These are phyloP conservation scores for Myotis davidii DNA, from an alignment of 2,113 vertebrate species.

Conservation along the genomic window DNA sequence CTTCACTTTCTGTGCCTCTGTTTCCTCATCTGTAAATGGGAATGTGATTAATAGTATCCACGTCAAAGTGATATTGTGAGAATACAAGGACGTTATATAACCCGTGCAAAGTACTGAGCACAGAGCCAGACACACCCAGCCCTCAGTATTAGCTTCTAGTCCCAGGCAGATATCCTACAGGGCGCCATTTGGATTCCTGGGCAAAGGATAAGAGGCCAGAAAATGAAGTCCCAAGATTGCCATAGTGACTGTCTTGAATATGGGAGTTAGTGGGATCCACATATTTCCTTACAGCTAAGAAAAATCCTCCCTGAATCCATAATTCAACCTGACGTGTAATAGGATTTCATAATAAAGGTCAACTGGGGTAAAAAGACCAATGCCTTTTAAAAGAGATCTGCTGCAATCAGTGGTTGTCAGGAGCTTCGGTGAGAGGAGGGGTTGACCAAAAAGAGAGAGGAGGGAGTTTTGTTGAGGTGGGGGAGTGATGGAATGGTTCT, in stretches of 20 bases:
- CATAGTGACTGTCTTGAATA: neutral
- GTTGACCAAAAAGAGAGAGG: neutral
- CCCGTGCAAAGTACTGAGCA: neutral
- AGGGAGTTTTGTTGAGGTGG: neutral
- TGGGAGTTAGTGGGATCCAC: neutral
- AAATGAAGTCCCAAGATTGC: neutral
- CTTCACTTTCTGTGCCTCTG: neutral
- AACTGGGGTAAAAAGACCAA: neutral
- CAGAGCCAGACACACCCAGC: neutral
- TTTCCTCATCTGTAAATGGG: slow-evolving; percentile 1
- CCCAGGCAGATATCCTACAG: neutral
- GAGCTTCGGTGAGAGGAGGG: no score
- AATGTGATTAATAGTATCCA: neutral
- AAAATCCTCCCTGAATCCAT: neutral
- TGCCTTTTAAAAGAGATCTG: neutral
- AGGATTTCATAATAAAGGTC: slow-evolving; percentile 32
- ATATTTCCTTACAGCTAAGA: neutral
- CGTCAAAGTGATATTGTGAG: neutral
- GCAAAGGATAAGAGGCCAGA: neutral
- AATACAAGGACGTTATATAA: neutral
- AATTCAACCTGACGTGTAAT: neutral
- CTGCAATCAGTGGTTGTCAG: neutral
- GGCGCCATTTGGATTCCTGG: neutral
- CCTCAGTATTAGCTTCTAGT: neutral
- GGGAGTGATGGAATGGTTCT: neutral